A percentile compares a stretch with the other conserved stretches of the same genome.
phyloP scores from a whole-genome alignment of 2,113 vertebrate genomes.

The Sylvia atricapilla region DNA sequence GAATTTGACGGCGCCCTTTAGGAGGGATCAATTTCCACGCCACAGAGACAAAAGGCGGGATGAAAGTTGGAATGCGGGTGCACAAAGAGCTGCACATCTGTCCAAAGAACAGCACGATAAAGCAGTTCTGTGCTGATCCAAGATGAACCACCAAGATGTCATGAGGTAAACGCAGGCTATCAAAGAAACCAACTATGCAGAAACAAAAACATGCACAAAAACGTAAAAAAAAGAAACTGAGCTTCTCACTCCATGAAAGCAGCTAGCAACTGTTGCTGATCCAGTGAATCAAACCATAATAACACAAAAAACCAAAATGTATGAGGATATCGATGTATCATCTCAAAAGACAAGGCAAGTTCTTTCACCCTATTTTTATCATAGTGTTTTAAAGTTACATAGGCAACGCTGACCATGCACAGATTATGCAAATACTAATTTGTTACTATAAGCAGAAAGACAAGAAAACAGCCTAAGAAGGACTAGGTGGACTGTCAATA shows the following conservation, averaged over 20 bases:
- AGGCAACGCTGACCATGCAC: accelerated
- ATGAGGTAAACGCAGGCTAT: neutral
- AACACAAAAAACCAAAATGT: neutral
- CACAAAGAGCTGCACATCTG: conserved; percentile 26
- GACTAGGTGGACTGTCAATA: neutral
- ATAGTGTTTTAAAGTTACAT: neutral
- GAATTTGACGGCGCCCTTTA: conserved; percentile 71
- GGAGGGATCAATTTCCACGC: conserved; percentile 72
- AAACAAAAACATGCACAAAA: neutral
- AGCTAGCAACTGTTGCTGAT: neutral
- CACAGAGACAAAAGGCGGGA: conserved; percentile 63
- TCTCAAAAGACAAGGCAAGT: neutral
- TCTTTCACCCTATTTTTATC: neutral
- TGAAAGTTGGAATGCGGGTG: conserved; percentile 36
- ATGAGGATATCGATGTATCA: neutral
- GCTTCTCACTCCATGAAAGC: neutral
- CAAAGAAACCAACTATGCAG: neutral
- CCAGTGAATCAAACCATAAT: neutral
- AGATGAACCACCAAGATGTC: neutral
- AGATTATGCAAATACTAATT: neutral
- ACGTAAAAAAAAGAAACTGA: neutral
- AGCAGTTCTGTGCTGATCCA: neutral
- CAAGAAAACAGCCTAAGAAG: neutral
- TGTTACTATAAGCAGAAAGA: neutral
- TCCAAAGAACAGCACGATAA: neutral